phyloP scores from a whole-genome alignment of 2,797 vertebrate species.

The Molossus molossus region DNA sequence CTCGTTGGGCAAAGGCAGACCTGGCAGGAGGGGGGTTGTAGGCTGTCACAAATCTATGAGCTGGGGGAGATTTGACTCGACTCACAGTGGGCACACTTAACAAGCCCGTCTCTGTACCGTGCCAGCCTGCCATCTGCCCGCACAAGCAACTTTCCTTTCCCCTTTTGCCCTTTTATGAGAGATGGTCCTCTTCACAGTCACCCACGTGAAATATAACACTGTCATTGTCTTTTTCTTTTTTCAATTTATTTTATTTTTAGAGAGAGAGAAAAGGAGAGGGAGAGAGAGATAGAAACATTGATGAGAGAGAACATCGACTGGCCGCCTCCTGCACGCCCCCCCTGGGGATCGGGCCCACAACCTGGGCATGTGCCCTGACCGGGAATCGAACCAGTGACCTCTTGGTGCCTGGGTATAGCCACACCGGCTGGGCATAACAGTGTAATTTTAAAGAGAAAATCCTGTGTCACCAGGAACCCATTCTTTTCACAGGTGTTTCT shows the following conservation, averaged over 20 bases:
- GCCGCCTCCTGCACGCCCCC: no score
- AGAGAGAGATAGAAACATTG: no score
- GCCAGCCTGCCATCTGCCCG: neutral
- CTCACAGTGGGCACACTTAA: neutral
- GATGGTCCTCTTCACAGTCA: neutral
- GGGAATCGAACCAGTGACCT: no score
- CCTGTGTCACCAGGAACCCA: neutral
- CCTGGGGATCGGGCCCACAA: no score
- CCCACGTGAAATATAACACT: neutral
- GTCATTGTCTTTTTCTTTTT: no score
- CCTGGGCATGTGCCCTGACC: no score
- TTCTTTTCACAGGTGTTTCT: neutral
- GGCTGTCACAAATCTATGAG: neutral
- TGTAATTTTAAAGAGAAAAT: neutral
- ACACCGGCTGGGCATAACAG: neutral
- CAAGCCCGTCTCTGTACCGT: neutral
- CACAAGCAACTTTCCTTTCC: neutral
- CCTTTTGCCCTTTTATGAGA: neutral
- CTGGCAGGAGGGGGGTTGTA: no score
- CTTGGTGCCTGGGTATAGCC: no score
- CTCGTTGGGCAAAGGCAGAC: constrained; percentile 3
- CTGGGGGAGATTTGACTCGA: neutral
- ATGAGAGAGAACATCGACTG: no score
- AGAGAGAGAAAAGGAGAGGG: no score
- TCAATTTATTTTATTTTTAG: no score